Evolutionary conservation across 53 echinoderm and acorn worm species (phyloP).

Genomic region (Crossaster papposus): DNA sequence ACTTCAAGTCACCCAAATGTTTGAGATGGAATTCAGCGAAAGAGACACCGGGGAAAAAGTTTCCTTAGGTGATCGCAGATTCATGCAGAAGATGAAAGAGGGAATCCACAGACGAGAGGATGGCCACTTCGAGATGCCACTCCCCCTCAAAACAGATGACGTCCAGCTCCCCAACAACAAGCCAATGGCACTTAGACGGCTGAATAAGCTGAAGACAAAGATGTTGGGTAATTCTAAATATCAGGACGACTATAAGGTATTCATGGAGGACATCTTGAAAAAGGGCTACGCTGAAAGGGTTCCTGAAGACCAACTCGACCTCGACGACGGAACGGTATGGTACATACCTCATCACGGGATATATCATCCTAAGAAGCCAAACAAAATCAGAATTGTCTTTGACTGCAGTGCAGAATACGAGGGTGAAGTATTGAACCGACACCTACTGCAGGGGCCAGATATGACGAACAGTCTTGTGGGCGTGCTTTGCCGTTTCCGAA

Average conservation of each 20-base stretch:
- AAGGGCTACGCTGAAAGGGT: too few species aligned
- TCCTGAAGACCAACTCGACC: slow-evolving; percentile 32
- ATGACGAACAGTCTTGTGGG: slow-evolving; percentile 2
- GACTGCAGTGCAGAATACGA: slow-evolving; percentile 28
- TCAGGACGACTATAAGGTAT: too few species aligned
- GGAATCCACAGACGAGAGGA: slow-evolving; percentile 36
- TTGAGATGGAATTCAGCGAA: slow-evolving; percentile 44
- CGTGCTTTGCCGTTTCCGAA: neutral
- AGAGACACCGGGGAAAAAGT: neutral
- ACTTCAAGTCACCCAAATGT: too few species aligned
- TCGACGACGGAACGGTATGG: slow-evolving; percentile 31
- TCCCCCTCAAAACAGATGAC: slow-evolving; percentile 30
- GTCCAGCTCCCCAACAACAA: slow-evolving; percentile 40
- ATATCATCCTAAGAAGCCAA: slow-evolving; percentile 50
- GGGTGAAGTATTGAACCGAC: neutral
- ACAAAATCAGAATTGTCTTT: slow-evolving; percentile 30
- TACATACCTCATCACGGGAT: slow-evolving; percentile 71
- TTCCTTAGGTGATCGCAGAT: slow-evolving; percentile 38
- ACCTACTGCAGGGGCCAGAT: neutral
- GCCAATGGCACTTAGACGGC: slow-evolving; percentile 12
- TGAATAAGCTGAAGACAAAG: slow-evolving; percentile 21
- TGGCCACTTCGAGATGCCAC: slow-evolving; percentile 65
- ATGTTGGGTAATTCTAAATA: too few species aligned
- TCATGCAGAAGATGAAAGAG: slow-evolving; percentile 14
- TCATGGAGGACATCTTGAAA: too few species aligned